Conservation (phyloP, 1,140 invertebrate genomes). For the Saccostrea glomerata region DNA sequence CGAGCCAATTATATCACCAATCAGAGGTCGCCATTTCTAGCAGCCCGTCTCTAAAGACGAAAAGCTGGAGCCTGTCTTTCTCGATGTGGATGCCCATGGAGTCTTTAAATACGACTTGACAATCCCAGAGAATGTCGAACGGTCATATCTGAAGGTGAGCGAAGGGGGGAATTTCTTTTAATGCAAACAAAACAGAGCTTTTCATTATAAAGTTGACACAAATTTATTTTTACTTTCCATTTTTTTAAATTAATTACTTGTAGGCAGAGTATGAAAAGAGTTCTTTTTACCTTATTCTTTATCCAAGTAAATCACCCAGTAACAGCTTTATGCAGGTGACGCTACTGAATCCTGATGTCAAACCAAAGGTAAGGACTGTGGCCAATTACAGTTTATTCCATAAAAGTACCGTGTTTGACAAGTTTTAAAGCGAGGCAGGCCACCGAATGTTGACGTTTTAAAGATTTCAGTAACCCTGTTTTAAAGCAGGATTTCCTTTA, state of each 20-base stretch:
- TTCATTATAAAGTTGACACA: too few relatives aligned
- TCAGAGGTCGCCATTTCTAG: not conserved
- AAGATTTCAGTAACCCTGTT: too few relatives aligned
- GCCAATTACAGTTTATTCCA: too few relatives aligned
- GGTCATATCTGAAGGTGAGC: conserved; percentile 54
- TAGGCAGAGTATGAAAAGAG: conserved; percentile 52
- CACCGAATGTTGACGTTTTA: too few relatives aligned
- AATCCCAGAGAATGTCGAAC: conserved; percentile 53
- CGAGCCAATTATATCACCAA: not conserved
- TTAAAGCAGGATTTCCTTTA: too few relatives aligned
- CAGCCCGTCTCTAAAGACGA: not conserved
- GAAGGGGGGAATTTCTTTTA: not conserved
- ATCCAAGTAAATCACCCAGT: conserved; percentile 65
- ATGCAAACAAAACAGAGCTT: not conserved
- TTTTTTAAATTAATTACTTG: conserved; percentile 1
- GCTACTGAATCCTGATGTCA: conserved; percentile 48
- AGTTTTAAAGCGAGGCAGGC: too few relatives aligned
- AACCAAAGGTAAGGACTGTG: conserved; percentile 49
- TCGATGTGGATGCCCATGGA: conserved; percentile 58
- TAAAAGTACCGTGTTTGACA: too few relatives aligned
- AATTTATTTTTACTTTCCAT: too few relatives aligned
- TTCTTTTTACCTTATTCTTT: conserved; percentile 41
- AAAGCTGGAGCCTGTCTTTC: conserved; percentile 25
- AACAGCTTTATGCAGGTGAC: conserved; percentile 66
- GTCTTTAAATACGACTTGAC: conserved; percentile 59